Percentiles rank a stretch among this genome's conserved stretches.
These are phyloP conservation scores for Lepidurus apus DNA, from an alignment of 1,140 invertebrate species.

Conservation along the genomic window DNA sequence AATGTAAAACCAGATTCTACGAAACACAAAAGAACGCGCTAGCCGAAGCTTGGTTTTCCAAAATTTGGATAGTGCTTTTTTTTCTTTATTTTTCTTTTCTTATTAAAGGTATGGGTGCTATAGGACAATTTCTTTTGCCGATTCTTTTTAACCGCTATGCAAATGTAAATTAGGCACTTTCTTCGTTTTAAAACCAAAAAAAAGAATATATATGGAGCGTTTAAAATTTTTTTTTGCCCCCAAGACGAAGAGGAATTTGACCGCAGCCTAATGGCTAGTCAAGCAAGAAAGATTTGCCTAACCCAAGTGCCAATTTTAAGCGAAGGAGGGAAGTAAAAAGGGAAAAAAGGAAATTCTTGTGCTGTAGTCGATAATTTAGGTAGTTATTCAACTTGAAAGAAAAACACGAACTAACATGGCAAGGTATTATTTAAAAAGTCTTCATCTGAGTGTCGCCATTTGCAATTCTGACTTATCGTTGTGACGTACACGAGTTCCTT, in stretches of 20 bases:
- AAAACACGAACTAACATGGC: neutral
- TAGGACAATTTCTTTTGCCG: neutral
- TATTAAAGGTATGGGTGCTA: neutral
- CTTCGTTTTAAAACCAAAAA: too few species aligned
- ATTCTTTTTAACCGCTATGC: too few species aligned
- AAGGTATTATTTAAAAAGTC: neutral
- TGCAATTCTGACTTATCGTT: neutral
- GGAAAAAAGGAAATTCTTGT: neutral
- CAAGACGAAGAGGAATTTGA: neutral
- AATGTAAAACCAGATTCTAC: neutral
- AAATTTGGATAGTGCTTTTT: neutral
- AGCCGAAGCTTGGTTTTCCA: neutral
- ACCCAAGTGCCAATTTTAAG: conserved; percentile 10
- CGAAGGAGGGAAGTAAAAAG: neutral
- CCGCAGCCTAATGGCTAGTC: conserved; percentile 4
- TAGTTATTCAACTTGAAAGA: neutral
- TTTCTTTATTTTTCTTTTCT: neutral
- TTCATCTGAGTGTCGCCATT: too few species aligned
- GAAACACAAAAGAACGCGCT: neutral
- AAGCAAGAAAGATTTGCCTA: neutral
- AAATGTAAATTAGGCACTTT: too few species aligned
- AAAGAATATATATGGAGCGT: too few species aligned
- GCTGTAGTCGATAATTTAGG: neutral
- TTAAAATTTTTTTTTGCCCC: neutral
- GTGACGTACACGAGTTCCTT: neutral